Evolutionary conservation across 2,113 vertebrate genomes (phyloP), one percentile per base, ranked within the genome.

Genomic region (Silurus glanis): DNA sequence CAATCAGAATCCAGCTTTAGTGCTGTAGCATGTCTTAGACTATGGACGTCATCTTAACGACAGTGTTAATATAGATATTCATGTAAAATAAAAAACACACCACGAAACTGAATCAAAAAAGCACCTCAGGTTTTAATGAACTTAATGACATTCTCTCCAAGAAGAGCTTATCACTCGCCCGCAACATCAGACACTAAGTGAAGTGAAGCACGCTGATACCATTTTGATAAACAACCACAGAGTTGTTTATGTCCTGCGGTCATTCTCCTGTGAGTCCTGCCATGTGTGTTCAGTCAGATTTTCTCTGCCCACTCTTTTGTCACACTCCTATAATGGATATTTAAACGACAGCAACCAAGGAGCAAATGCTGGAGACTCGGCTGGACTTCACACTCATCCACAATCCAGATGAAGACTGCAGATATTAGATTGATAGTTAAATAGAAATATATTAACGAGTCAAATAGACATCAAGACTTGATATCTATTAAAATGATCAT

Each of bases 241-340:
- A 69, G 28, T 37, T 69, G 25, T 37, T 69, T 69, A 37, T 69
- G 25, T 19, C 67, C 28, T 19, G 66, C 66, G 19, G 19, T 71
- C 67, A 45, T 71, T 71, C 67, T 71, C 67, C 7, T 45, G 14
- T 71, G 67, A 45, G 5, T 71, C 45, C 16, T 45, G 16, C 67
- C 45, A 6, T 71, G 16, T 37, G 45, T 71, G 16, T 47, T 45
- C 37, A 17, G 69, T 83, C 67, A 51, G 69, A 16, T 75, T 84
- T 61, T 75, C 83, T 75, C 28, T 56, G 28, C 56, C 14, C 45
- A 49, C 71, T 75, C 23, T 14, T 47, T 62, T 23, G 0, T 72
- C 69, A 53, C 14, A 25, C 55, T 23, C 17, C 56, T n/a, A 59
- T 51, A 56, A 84, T 84, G 45, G 83, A 75, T 84, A 49, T 51